Conservation (phyloP, 1,140 invertebrate species). For the Papilio aristodemus region DNA sequence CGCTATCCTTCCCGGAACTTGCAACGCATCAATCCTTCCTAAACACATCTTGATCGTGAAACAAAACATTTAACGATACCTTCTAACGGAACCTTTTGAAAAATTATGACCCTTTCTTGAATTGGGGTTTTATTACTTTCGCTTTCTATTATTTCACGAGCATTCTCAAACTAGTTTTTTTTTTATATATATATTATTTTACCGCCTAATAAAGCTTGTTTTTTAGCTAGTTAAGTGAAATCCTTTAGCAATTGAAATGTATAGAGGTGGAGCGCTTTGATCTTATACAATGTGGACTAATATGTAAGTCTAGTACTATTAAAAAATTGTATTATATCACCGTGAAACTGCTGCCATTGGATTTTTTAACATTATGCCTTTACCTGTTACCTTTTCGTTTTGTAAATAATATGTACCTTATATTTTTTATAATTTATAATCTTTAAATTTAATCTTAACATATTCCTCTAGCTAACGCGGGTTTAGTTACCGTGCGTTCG, state of each 20-base stretch:
- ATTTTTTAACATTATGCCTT: too few relatives aligned
- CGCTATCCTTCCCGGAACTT: slow-evolving; percentile 26
- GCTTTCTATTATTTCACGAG: background rate
- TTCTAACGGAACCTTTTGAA: background rate
- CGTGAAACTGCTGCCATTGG: too few relatives aligned
- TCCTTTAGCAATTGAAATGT: background rate
- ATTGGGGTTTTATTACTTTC: slow-evolving; percentile 24
- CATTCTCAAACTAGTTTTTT: too few relatives aligned
- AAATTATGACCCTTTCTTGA: background rate
- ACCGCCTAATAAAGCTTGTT: background rate
- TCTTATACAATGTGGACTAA: too few relatives aligned
- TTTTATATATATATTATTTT: too few relatives aligned
- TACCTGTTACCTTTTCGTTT: too few relatives aligned
- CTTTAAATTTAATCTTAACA: too few relatives aligned
- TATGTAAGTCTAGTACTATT: too few relatives aligned
- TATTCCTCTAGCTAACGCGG: background rate
- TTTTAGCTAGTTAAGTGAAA: background rate
- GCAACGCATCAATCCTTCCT: background rate
- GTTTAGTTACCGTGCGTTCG: background rate
- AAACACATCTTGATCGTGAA: background rate
- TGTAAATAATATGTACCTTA: too few relatives aligned
- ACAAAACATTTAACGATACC: background rate
- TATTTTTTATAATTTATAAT: too few relatives aligned
- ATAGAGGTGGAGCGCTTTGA: background rate
- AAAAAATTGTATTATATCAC: too few relatives aligned